phyloP scores from a whole-genome alignment of 2,888 invertebrate genomes.

The Halictus quadricinctus region DNA sequence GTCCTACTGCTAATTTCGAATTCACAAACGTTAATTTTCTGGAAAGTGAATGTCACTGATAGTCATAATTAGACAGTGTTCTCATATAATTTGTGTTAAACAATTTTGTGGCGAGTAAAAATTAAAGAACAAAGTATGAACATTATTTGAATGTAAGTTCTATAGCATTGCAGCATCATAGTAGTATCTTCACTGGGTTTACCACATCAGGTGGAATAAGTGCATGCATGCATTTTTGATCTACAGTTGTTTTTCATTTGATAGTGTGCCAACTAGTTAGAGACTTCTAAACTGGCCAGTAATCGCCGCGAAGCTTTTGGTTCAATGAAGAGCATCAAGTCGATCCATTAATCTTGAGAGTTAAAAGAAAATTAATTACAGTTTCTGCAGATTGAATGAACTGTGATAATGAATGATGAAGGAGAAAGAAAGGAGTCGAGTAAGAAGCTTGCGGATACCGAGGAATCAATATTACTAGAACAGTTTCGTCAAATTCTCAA shows the following conservation, averaged over 20 bases:
- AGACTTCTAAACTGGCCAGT: constrained; percentile 58
- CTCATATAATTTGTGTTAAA: no score
- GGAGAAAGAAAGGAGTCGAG: constrained; percentile 58
- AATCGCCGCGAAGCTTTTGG: constrained; percentile 55
- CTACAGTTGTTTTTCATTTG: constrained; percentile 19
- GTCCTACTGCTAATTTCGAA: not conserved
- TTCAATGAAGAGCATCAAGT: constrained; percentile 53
- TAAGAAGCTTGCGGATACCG: constrained; percentile 39
- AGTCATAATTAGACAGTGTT: no score
- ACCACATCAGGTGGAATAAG: not conserved
- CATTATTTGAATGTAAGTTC: no score
- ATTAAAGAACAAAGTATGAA: no score
- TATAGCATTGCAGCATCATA: no score
- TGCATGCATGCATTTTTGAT: not conserved
- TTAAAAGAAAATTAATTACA: constrained; percentile 81
- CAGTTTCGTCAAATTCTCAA: not conserved
- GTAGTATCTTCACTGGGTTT: no score
- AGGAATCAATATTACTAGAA: constrained; percentile 1
- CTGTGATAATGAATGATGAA: constrained; percentile 73
- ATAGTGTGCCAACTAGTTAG: constrained; percentile 39
- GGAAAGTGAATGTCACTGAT: no score
- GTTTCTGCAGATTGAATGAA: constrained; percentile 71
- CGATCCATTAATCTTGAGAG: constrained; percentile 78
- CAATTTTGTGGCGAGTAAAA: no score
- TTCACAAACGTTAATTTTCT: not conserved